A percentile compares a stretch with the other conserved stretches of the same genome.
phyloP scores from a whole-genome alignment of 2,888 invertebrate genomes.

The Syrphus vitripennis region DNA sequence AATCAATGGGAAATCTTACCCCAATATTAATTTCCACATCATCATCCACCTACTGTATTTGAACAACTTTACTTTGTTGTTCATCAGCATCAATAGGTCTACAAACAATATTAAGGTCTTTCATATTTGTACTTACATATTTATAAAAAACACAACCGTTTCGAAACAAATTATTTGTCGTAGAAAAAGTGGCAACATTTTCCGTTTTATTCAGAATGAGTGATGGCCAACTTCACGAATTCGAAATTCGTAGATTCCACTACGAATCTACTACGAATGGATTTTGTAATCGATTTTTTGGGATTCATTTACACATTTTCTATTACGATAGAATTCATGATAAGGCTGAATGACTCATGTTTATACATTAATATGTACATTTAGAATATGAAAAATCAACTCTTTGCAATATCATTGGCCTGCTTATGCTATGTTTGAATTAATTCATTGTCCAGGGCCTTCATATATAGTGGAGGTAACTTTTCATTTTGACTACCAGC shows the following conservation, averaged over 20 bases:
- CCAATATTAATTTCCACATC: too few relatives aligned
- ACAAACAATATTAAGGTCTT: too few relatives aligned
- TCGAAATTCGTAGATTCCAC: too few relatives aligned
- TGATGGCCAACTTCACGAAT: background rate
- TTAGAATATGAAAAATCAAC: slow-evolving; percentile 89
- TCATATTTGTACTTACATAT: too few relatives aligned
- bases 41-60: too few relatives aligned
- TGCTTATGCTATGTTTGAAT: slow-evolving; percentile 90
- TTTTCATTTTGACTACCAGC: slow-evolving; percentile 87
- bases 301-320: too few relatives aligned
- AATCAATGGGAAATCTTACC: slow-evolving; percentile 89
- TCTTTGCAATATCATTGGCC: slow-evolving; percentile 86
- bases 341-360: background rate
- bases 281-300: too few relatives aligned
- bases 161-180: background rate
- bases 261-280: too few relatives aligned
- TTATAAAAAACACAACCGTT: background rate
- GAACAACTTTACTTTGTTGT: too few relatives aligned
- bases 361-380: slow-evolving; percentile 80
- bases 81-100: too few relatives aligned
- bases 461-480: slow-evolving; percentile 88
- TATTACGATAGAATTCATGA: too few relatives aligned
- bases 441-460: slow-evolving; percentile 90
- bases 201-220: background rate
- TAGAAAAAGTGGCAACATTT: background rate